Base-by-base conservation (phyloP, 2,888 invertebrate genomes). In the Caenorhabditis sulstoni region DNA sequence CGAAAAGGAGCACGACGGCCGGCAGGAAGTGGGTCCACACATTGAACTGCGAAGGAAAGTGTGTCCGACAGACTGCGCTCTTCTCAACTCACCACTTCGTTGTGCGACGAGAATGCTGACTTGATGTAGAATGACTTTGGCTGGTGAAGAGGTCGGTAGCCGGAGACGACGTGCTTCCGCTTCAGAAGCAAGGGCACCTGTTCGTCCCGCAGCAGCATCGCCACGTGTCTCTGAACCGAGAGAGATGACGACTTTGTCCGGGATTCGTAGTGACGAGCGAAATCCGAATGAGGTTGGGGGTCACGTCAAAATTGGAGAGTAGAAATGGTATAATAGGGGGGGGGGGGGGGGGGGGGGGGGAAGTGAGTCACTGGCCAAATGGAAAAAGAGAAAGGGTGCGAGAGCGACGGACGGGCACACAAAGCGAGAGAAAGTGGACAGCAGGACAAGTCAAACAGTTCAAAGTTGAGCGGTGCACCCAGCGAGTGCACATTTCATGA, bases 1-100 rank as follows among this genome's bases (percentile, higher is more conserved):
- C 74, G 49, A 81, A 64, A 37, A 85, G 65, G 12, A 88, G 66
- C n/a, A 83, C 67, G 62, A 87, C 64, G 8, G 87, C 78, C 0
- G 88, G 88, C 29, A 87, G 53, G 29, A 85, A 80, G 58, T 88
- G 88, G 12, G 87, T 88, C 88, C 88, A 88, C 14, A 88, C 82
- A 59, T 88, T 88, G 64, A 88, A 74, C 87, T 87, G 76, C n/a
- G 66, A 79, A 76, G 20, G 39, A n/a, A 7, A 29, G 29, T 29
- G 29, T 29, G 29, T 7, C 3, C 29, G 3, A 7, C 3, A 29
- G 29, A 29, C 4, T 5, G 7, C 29, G 29, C 16, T 14, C n/a
- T 14, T 50, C n/a, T 35, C 37, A 12, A 77, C 78, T 75, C 49
- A 87, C 87, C 74, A 86, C 75, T 82, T 88, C 88, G 79, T 88